phyloP scores from a whole-genome alignment of 2,888 invertebrate species.

The Oxyscelio sp. region DNA sequence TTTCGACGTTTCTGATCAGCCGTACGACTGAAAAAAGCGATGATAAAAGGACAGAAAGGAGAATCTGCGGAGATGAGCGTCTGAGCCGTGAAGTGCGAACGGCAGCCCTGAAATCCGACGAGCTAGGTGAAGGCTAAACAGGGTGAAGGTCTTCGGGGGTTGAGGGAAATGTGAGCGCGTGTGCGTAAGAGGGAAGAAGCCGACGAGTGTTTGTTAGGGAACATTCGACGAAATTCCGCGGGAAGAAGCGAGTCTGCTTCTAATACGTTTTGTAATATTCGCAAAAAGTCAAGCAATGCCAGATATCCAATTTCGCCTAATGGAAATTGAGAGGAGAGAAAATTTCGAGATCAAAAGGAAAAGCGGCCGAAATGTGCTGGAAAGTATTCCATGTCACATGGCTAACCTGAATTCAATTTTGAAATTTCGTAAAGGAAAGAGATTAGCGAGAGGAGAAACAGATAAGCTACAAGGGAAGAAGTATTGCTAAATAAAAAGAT shows the following conservation, averaged over 20 bases:
- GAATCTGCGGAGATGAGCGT: slow-evolving; percentile 65
- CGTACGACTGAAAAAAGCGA: slow-evolving; percentile 16
- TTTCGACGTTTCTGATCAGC: slow-evolving; percentile 1
- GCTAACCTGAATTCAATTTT: too few relatives aligned
- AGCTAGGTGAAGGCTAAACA: slow-evolving; percentile 88
- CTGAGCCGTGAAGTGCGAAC: slow-evolving; percentile 70
- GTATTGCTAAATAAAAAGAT: too few relatives aligned
- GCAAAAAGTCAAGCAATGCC: not conserved
- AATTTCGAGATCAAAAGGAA: too few relatives aligned
- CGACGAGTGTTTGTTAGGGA: slow-evolving; percentile 40
- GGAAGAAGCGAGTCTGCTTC: not conserved
- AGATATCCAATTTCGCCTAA: not conserved
- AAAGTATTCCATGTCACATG: too few relatives aligned
- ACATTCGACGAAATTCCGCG: not conserved
- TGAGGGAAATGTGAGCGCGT: slow-evolving; percentile 68
- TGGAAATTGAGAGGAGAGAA: too few relatives aligned
- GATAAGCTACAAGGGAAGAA: too few relatives aligned
- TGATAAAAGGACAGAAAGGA: slow-evolving; percentile 24
- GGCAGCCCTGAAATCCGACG: slow-evolving; percentile 85
- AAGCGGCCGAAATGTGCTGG: too few relatives aligned
- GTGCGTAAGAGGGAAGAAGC: slow-evolving; percentile 67
- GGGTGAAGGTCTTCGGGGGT: slow-evolving; percentile 87
- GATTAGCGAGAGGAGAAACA: too few relatives aligned
- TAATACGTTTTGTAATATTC: slow-evolving; percentile 25
- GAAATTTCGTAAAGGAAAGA: too few relatives aligned